A percentile compares a stretch with the other conserved stretches of the same genome.
Evolutionary conservation across 2,888 invertebrate genomes (phyloP).

Genomic region (Arge pagana): DNA sequence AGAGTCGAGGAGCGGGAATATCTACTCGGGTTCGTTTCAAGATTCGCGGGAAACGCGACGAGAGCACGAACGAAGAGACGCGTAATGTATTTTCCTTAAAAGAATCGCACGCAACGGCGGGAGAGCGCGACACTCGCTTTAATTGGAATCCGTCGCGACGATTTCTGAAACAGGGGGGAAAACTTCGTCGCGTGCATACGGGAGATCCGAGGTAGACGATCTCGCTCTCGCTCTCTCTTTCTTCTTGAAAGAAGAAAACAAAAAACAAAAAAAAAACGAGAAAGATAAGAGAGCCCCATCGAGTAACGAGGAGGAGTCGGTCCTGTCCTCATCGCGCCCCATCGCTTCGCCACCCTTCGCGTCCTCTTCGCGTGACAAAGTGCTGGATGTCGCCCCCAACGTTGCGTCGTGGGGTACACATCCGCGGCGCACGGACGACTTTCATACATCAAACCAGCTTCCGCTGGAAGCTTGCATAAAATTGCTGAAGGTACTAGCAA

Average conservation of each 20-base stretch:
- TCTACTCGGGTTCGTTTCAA: slow-evolving; percentile 15
- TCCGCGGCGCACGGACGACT: too few species aligned
- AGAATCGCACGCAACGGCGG: background rate
- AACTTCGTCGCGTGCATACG: slow-evolving; percentile 34
- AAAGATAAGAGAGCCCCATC: slow-evolving; percentile 16
- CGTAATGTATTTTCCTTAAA: slow-evolving; percentile 3
- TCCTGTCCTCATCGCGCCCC: slow-evolving; percentile 6
- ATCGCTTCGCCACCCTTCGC: background rate
- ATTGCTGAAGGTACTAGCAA: too few species aligned
- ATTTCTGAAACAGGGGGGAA: background rate
- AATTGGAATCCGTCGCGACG: slow-evolving; percentile 15
- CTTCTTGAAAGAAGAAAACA: too few species aligned
- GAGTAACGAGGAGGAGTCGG: slow-evolving; percentile 18
- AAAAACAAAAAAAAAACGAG: too few species aligned
- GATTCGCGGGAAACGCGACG: background rate
- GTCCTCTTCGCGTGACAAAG: slow-evolving; percentile 15
- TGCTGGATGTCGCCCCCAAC: slow-evolving; percentile 11
- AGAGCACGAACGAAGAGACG: background rate
- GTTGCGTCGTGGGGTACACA: too few species aligned
- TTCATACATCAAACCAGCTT: too few species aligned
- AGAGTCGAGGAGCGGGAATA: background rate
- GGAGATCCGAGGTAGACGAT: slow-evolving; percentile 34
- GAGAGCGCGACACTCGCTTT: slow-evolving; percentile 12
- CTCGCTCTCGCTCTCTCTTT: slow-evolving; percentile 35
- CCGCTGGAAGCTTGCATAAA: too few species aligned